Percentiles rank a stretch among this genome's conserved stretches.
These are phyloP conservation scores for Molothrus ater DNA, from an alignment of 2,797 vertebrate species.

Conservation along the genomic window DNA sequence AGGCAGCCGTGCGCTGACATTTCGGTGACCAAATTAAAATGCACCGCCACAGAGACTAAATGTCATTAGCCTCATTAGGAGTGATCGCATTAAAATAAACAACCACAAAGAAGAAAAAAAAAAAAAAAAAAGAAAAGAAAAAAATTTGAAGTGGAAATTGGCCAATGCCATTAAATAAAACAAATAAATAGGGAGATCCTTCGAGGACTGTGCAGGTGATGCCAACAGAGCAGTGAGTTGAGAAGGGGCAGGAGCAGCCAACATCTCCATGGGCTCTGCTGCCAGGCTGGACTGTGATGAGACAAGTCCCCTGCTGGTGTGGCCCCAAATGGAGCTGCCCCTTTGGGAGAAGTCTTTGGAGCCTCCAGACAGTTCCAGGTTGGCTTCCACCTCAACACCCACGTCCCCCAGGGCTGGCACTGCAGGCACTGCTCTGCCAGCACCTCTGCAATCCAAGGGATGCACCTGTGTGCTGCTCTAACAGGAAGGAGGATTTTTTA, in stretches of 20 bases:
- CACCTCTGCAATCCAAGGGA: accelerated
- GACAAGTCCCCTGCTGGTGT: neutral
- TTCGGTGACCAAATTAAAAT: constrained; percentile 78
- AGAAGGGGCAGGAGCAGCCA: neutral
- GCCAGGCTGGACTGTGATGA: neutral
- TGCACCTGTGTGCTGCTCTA: accelerated
- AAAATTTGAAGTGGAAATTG: constrained; percentile 69
- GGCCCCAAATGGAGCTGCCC: accelerated
- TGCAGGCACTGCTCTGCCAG: neutral
- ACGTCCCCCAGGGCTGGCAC: accelerated
- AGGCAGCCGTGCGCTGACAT: constrained; percentile 69
- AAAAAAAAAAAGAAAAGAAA: neutral
- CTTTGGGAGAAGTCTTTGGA: neutral
- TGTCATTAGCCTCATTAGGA: constrained; percentile 81
- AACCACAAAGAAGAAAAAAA: constrained; percentile 23
- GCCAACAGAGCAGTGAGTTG: neutral
- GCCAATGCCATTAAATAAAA: constrained; percentile 53
- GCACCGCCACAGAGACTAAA: constrained; percentile 72
- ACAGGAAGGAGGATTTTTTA: neutral
- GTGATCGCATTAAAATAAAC: constrained; percentile 73
- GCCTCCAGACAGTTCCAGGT: neutral
- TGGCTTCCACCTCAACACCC: neutral
- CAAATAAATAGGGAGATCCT: constrained; percentile 15
- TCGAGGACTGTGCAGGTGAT: neutral
- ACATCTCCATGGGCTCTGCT: neutral